These are phyloP conservation scores for Hoplias malabaricus DNA, from an alignment of 2,113 vertebrate species.

Conservation along the genomic window DNA sequence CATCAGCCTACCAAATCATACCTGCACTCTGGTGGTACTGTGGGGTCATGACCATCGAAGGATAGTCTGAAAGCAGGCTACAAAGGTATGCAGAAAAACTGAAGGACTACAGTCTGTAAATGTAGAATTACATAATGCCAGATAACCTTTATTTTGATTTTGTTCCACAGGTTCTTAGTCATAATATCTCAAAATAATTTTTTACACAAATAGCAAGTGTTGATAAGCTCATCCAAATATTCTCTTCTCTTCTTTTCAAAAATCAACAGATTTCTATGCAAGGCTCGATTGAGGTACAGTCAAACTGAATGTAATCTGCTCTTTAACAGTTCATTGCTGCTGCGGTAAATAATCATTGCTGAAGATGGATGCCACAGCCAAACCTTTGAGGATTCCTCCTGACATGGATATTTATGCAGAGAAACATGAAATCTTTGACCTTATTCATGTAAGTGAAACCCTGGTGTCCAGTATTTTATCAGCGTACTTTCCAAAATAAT, in stretches of 20 bases:
- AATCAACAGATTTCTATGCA: neutral
- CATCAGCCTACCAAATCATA: too few species aligned
- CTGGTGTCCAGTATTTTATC: neutral
- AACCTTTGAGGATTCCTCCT: conserved; percentile 74
- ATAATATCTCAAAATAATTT: too few species aligned
- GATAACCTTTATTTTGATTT: too few species aligned
- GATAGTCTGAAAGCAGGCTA: too few species aligned
- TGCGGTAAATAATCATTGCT: neutral
- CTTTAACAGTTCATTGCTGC: neutral
- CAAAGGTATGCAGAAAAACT: too few species aligned
- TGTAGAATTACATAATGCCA: too few species aligned
- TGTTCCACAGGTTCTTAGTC: too few species aligned
- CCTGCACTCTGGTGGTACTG: too few species aligned
- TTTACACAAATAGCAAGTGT: too few species aligned
- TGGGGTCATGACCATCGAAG: too few species aligned
- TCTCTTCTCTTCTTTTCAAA: neutral
- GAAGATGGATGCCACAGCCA: conserved; percentile 76
- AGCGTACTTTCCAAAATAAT: neutral
- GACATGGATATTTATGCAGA: conserved; percentile 81
- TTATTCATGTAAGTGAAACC: conserved; percentile 78
- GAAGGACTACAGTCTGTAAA: too few species aligned
- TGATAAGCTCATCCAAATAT: too few species aligned
- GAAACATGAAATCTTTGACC: conserved; percentile 73
- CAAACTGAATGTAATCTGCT: neutral
- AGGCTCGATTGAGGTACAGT: neutral